Percentiles rank a stretch among this genome's conserved stretches.
Evolutionary conservation across 37 sponge, comb jelly and placozoan species (phyloP).

Genomic region (Dysidea cf. avara): DNA sequence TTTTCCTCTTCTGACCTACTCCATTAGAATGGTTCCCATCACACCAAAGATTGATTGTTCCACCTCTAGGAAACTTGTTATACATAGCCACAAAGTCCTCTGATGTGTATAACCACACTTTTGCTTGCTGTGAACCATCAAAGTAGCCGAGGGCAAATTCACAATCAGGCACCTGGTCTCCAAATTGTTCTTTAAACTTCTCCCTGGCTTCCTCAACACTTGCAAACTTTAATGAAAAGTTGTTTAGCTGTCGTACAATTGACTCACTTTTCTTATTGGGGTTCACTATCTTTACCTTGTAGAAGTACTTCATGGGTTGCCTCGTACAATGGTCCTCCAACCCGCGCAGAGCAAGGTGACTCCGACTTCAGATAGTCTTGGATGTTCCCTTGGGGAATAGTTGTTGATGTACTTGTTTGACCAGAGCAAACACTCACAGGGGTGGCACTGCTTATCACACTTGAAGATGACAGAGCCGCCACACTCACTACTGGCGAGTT

Average conservation of each 20-base stretch:
- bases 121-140: conserved; percentile 25
- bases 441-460: no score
- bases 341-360: no score
- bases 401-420: no score
- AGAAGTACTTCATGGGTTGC: no score
- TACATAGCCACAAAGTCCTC: conserved; percentile 32
- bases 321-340: no score
- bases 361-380: no score
- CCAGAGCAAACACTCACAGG: no score
- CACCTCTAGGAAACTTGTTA: conserved; percentile 18
- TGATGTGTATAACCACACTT: conserved; percentile 20
- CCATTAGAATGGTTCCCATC: no score
- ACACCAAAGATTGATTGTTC: conserved; percentile 43
- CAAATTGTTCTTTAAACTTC: no score
- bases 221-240: conserved; percentile 1
- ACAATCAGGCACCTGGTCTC: conserved; percentile 29
- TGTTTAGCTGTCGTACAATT: conserved; percentile 16
- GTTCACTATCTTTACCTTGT: conserved; percentile 27
- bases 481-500: no score
- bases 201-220: conserved; percentile 8
- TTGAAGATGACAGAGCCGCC: no score
- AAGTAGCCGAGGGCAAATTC: conserved; percentile 31
- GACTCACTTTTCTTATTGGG: conserved; percentile 25
- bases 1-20: background rate
- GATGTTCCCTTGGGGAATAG: no score